phyloP scores from a whole-genome alignment of 2,888 invertebrate genomes.

The Nebria brevicollis region DNA sequence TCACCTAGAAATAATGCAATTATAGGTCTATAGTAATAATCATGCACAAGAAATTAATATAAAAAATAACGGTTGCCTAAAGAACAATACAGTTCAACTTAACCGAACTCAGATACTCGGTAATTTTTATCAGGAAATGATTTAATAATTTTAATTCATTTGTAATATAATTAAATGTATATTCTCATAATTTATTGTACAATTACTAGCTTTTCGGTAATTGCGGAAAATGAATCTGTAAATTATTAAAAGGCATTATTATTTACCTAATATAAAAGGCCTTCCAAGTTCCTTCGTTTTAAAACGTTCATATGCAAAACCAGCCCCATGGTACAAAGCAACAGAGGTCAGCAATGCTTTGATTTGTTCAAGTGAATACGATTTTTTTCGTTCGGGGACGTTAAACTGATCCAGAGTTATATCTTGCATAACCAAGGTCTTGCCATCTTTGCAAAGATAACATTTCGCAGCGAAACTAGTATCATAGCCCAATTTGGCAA shows the following conservation, averaged over 20 bases:
- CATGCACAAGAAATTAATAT: too few relatives aligned
- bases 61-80: too few relatives aligned
- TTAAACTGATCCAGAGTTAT: conserved; percentile 50
- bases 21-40: too few relatives aligned
- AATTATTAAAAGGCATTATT: not conserved
- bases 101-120: too few relatives aligned
- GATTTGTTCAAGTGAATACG: conserved; percentile 65
- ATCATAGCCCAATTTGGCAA: conserved; percentile 51
- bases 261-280: conserved; percentile 29
- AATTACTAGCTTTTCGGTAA: too few relatives aligned
- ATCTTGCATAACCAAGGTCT: conserved; percentile 55
- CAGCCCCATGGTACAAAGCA: conserved; percentile 65
- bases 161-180: too few relatives aligned
- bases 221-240: too few relatives aligned
- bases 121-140: too few relatives aligned
- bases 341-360: conserved; percentile 63
- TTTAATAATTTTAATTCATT: too few relatives aligned
- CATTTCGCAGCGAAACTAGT: conserved; percentile 36
- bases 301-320: conserved; percentile 64
- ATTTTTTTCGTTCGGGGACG: conserved; percentile 54
- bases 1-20: not conserved
- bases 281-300: conserved; percentile 38
- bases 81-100: too few relatives aligned
- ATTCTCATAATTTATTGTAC: too few relatives aligned
- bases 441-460: conserved; percentile 53